Percentiles rank a stretch among this genome's conserved stretches.
Evolutionary conservation across 2,888 invertebrate species (phyloP).

Genomic region (Tribolium freemani): DNA sequence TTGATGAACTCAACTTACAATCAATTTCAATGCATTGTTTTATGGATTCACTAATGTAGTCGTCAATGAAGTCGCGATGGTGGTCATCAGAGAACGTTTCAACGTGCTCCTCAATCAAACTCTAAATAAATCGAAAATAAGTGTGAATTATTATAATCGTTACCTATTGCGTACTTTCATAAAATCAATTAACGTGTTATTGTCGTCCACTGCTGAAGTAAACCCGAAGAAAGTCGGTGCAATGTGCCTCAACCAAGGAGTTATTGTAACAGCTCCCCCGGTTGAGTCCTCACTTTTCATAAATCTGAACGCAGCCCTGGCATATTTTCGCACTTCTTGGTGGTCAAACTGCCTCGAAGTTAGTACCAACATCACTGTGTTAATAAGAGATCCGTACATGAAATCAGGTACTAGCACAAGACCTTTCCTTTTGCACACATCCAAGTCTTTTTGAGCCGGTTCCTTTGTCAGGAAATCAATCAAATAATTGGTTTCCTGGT

Average conservation of each 20-base stretch:
- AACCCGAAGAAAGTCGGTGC: conserved; percentile 74
- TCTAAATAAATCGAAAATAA: conserved; percentile 26
- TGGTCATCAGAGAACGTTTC: conserved; percentile 66
- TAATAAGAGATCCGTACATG: conserved; percentile 71
- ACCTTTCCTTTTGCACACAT: conserved; percentile 51
- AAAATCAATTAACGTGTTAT: conserved; percentile 69
- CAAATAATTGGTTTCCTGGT: conserved; percentile 68
- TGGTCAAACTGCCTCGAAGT: conserved; percentile 71
- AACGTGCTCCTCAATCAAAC: conserved; percentile 52
- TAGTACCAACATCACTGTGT: conserved; percentile 73
- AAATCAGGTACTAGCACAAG: conserved; percentile 69
- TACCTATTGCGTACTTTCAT: conserved; percentile 66
- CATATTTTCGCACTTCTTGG: conserved; percentile 67
- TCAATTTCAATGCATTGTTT: conserved; percentile 51
- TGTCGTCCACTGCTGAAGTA: conserved; percentile 68
- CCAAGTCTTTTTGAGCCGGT: conserved; percentile 67
- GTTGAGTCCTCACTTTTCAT: conserved; percentile 73
- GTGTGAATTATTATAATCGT: background rate
- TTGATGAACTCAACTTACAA: background rate
- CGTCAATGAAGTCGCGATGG: conserved; percentile 74
- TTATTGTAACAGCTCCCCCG: conserved; percentile 72
- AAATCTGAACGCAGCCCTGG: conserved; percentile 69
- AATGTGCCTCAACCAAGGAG: conserved; percentile 75
- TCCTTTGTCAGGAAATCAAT: conserved; percentile 69
- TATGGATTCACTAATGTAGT: conserved; percentile 23